Evolutionary conservation across 2,888 invertebrate species (phyloP).

Genomic region (Bombyx huttoni): DNA sequence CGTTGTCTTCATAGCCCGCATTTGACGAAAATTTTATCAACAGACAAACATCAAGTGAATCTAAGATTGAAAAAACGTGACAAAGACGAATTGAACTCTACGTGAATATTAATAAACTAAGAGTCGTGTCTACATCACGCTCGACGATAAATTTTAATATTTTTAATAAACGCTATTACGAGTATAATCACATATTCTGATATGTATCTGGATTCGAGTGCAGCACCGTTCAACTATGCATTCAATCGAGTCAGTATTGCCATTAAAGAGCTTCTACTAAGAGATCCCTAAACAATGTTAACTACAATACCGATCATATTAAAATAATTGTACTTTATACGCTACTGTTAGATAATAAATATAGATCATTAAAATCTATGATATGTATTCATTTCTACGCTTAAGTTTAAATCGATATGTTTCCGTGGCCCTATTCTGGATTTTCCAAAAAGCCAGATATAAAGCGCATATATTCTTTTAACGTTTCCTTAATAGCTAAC

Average conservation of each 20-base stretch:
- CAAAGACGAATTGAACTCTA: slow-evolving; percentile 14
- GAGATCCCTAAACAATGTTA: slow-evolving; percentile 52
- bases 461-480: slow-evolving; percentile 69
- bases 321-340: slow-evolving; percentile 65
- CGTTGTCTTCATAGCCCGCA: slow-evolving; percentile 66
- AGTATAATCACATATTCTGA: slow-evolving; percentile 63
- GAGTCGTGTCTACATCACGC: neutral
- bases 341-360: slow-evolving; percentile 27
- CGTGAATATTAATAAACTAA: slow-evolving; percentile 7
- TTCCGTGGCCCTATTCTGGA: slow-evolving; percentile 66
- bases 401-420: slow-evolving; percentile 60
- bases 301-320: slow-evolving; percentile 65
- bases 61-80: slow-evolving; percentile 16
- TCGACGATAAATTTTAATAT: neutral
- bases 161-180: slow-evolving; percentile 28
- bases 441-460: slow-evolving; percentile 67
- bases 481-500: slow-evolving; percentile 49
- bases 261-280: slow-evolving; percentile 32
- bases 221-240: slow-evolving; percentile 55
- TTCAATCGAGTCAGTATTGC: slow-evolving; percentile 27
- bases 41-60: slow-evolving; percentile 18
- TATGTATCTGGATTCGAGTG: slow-evolving; percentile 52
- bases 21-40: slow-evolving; percentile 57
- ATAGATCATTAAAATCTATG: slow-evolving; percentile 36
- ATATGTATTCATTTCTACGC: slow-evolving; percentile 44